Evolutionary conservation across 2,888 invertebrate species (phyloP), one percentile per base, ranked within the genome.

Genomic region (Alentia gelatinosa): DNA sequence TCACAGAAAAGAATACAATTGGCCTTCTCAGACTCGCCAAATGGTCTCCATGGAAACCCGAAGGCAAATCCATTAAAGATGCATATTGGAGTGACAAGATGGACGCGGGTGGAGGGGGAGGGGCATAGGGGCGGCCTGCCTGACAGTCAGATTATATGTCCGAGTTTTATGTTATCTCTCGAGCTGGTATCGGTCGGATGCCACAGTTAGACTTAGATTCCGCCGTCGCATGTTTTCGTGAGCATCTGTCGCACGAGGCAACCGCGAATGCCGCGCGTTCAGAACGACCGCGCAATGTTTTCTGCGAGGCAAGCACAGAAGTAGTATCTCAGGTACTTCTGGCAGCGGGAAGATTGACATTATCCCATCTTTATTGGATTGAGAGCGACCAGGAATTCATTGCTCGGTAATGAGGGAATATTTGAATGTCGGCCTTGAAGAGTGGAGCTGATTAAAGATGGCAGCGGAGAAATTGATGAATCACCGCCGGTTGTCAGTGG

Each of bases 61-160:
- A 47, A 86, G 86, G 86, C 86, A 86, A 86, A 86, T 86, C 86
- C 86, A 86, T 86, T 86, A 86, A 86, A 86, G 86, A 86, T 86
- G 86, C 86, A 86, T 86, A 86, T 86, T 86, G 86, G 86, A 86
- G 47, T 47, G 86, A 86, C 86, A 86, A 86, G 86, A 86, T 50
- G 86, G 86, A 50, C 86, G 86, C 15, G 47, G 47, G 42, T 23
- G 1, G 37, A 19, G 79, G 79, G 35, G 5, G 5, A 42, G 79
- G 40, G 83, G n/a, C n/a, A 1, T 30, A 42, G 79, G 40, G 83
- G n/a, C n/a, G 7, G 1, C 37, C 35, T 1, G 37, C 35, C 83
- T 83, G 83, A 83, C 83, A 83, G 39, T 26, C 37, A 40, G 83
- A 39, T 83, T 40, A 83, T 83, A 83, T 83, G 40, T 83, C 37